Conservation (phyloP, 1,140 invertebrate genomes). For the Macrostomum lignano region DNA sequence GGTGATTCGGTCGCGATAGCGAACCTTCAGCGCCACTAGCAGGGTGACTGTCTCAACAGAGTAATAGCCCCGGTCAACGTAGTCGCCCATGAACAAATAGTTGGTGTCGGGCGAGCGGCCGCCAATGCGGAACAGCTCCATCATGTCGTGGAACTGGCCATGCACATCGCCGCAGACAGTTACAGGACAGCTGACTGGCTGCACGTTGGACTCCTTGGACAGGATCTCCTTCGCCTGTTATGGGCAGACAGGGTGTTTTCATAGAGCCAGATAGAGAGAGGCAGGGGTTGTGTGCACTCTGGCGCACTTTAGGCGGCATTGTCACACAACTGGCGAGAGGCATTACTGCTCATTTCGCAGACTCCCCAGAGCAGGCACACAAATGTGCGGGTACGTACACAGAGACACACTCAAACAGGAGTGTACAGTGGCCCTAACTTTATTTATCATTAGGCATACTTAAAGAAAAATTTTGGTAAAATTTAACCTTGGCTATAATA, state of each 20-base stretch:
- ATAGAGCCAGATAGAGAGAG: background rate
- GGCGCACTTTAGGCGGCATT: no score
- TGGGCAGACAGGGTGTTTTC: no score
- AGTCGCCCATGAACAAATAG: constrained; percentile 99
- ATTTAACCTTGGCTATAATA: no score
- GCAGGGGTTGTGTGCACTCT: no score
- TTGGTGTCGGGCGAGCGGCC: constrained; percentile 95
- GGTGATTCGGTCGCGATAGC: constrained; percentile 93
- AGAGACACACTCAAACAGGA: no score
- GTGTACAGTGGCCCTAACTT: no score
- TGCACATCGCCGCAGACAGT: constrained; percentile 98
- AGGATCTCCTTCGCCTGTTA: constrained; percentile 40
- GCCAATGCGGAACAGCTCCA: constrained; percentile 97
- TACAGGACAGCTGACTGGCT: constrained; percentile 96
- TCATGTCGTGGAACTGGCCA: constrained; percentile 96
- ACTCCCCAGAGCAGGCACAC: no score
- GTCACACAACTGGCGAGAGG: no score
- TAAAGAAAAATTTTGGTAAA: no score
- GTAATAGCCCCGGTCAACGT: constrained; percentile 97
- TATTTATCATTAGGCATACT: no score
- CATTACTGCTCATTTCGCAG: no score
- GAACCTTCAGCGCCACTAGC: constrained; percentile 82
- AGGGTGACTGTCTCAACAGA: constrained; percentile 95
- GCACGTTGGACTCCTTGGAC: constrained; percentile 91
- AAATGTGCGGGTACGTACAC: no score